Conservation (phyloP, 2,888 invertebrate genomes). For the Perdita meconis region DNA sequence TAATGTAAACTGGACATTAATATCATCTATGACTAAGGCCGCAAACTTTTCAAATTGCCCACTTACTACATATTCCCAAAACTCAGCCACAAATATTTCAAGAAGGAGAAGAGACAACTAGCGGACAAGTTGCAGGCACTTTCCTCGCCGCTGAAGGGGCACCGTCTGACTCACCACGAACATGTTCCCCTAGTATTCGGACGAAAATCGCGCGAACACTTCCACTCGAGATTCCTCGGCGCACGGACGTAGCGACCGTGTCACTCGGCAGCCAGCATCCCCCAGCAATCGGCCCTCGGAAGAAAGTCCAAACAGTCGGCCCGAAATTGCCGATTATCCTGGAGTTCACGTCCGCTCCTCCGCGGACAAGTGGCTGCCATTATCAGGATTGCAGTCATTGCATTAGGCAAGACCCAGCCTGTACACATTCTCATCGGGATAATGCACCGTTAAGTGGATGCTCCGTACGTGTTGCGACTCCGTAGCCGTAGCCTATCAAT, state of each 20-base stretch:
- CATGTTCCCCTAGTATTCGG: neutral
- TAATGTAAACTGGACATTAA: no score
- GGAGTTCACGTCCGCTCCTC: conserved; percentile 50
- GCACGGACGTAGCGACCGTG: neutral
- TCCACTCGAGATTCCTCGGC: neutral
- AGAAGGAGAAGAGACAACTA: neutral
- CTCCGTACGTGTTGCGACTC: conserved; percentile 74
- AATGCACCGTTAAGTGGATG: conserved; percentile 81
- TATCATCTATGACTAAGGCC: no score
- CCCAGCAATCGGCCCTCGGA: neutral
- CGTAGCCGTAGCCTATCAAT: conserved; percentile 78
- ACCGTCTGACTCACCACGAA: neutral
- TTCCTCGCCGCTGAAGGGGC: neutral
- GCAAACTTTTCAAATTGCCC: no score
- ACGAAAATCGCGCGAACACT: neutral
- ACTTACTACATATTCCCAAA: neutral
- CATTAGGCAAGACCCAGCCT: conserved; percentile 69
- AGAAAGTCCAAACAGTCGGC: neutral
- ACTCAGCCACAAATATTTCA: neutral
- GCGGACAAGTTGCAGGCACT: neutral
- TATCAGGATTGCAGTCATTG: conserved; percentile 77
- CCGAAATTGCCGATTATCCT: conserved; percentile 58
- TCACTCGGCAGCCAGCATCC: neutral
- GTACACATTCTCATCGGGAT: conserved; percentile 80
- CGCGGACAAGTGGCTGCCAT: conserved; percentile 74